Conservation (phyloP, 2,888 invertebrate genomes). For the Sphaerophoria rueppellii region DNA sequence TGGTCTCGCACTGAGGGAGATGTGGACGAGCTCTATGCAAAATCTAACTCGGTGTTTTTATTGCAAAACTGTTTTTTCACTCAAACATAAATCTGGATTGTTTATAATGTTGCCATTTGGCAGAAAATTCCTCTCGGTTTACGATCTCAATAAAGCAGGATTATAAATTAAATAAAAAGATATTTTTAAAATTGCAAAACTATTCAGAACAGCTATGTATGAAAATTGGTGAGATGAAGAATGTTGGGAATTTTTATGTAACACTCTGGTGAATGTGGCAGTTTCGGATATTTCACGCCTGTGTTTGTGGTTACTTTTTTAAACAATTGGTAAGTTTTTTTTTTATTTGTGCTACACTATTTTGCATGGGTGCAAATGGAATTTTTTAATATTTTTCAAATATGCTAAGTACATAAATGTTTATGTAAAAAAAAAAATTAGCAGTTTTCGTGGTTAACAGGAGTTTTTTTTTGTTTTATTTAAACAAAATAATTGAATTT, state of each 20-base stretch:
- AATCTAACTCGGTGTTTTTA: conserved; percentile 21
- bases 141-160: conserved; percentile 45
- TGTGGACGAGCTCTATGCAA: background rate
- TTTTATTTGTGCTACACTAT: conserved; percentile 11
- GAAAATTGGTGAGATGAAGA: background rate
- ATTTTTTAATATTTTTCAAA: too few species aligned
- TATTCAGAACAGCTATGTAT: background rate
- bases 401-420: too few species aligned
- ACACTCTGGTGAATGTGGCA: conserved; percentile 34
- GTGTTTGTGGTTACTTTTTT: conserved; percentile 40
- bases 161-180: conserved; percentile 49
- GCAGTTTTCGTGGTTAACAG: too few species aligned
- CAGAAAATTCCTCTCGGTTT: conserved; percentile 24
- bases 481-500: too few species aligned
- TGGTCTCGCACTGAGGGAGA: background rate
- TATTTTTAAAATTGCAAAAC: conserved; percentile 18
- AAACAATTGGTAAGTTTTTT: conserved; percentile 48
- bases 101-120: conserved; percentile 30
- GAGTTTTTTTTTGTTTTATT: too few species aligned
- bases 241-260: conserved; percentile 33
- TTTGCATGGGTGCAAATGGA: too few species aligned
- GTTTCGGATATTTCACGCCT: conserved; percentile 61
- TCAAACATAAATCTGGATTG: background rate
- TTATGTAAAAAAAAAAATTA: too few species aligned
- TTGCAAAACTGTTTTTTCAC: background rate